These are phyloP conservation scores for Dioctria rufipes DNA, from an alignment of 2,888 invertebrate genomes.

Conservation along the genomic window DNA sequence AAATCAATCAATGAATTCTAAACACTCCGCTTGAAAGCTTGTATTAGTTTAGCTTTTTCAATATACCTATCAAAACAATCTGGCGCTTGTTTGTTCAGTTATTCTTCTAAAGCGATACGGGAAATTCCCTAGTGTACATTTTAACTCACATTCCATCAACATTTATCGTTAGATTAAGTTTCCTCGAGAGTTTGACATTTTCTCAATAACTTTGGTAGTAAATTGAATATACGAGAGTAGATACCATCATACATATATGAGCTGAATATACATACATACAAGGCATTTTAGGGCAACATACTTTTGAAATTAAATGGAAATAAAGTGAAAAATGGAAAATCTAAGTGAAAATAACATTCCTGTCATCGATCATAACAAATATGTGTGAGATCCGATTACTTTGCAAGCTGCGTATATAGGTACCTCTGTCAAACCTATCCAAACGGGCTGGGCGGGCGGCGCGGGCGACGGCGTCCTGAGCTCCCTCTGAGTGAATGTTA, in stretches of 20 bases:
- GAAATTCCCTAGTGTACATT: background rate
- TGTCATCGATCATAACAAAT: slow-evolving; percentile 44
- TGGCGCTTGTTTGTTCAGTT: slow-evolving; percentile 1
- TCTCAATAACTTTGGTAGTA: slow-evolving; percentile 21
- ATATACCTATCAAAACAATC: slow-evolving; percentile 28
- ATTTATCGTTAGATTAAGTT: slow-evolving; percentile 24
- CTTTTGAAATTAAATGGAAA: slow-evolving; percentile 43
- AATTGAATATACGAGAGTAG: slow-evolving; percentile 9
- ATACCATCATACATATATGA: too few relatives aligned
- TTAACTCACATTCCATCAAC: background rate
- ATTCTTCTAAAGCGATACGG: background rate
- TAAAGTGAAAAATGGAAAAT: slow-evolving; percentile 32
- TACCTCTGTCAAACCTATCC: slow-evolving; percentile 1
- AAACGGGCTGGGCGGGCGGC: background rate
- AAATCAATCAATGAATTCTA: background rate
- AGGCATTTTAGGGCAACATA: background rate
- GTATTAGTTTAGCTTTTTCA: background rate
- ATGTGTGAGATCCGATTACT: slow-evolving; percentile 31
- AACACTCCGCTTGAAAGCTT: background rate
- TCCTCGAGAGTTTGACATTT: slow-evolving; percentile 10
- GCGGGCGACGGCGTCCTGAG: background rate
- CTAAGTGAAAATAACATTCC: slow-evolving; percentile 43
- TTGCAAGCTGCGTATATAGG: slow-evolving; percentile 7
- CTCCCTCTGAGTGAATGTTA: too few relatives aligned
- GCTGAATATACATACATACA: background rate